Conservation (phyloP, 2,113 vertebrate species). For the Erythrocercus mccallii region DNA sequence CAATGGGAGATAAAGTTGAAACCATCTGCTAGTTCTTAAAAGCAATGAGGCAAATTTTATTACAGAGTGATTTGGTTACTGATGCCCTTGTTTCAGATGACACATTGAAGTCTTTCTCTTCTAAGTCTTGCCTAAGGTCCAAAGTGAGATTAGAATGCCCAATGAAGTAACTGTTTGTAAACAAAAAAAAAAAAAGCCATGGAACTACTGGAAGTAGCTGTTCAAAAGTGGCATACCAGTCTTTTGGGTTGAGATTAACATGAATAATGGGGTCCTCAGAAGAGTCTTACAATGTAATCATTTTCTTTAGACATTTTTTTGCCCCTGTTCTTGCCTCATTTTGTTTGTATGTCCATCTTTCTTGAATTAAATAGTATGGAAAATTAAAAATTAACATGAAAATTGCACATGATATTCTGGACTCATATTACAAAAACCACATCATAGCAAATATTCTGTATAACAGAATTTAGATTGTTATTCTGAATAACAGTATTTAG, state of each 20-base stretch:
- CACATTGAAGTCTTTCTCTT: background rate
- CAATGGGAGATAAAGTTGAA: slow-evolving; percentile 61
- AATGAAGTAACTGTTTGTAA: background rate
- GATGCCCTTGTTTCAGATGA: slow-evolving; percentile 42
- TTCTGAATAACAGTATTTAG: background rate
- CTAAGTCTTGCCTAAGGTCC: background rate
- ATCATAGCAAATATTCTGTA: background rate
- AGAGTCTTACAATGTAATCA: background rate
- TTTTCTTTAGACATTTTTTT: background rate
- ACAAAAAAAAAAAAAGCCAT: background rate
- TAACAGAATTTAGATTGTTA: background rate
- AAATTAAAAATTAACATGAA: background rate
- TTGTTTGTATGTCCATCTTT: background rate
- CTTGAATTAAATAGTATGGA: background rate
- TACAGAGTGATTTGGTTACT: slow-evolving; percentile 53
- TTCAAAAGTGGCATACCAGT: background rate
- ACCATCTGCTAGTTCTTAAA: slow-evolving; percentile 66
- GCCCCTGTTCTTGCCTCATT: background rate
- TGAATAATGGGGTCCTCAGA: background rate
- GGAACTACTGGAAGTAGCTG: background rate
- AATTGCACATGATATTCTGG: background rate
- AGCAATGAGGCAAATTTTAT: slow-evolving; percentile 66
- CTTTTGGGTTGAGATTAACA: background rate
- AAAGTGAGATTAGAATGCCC: background rate
- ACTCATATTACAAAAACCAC: background rate